Conservation (phyloP, 1,140 invertebrate species). For the Brachionus calyciflorus region DNA sequence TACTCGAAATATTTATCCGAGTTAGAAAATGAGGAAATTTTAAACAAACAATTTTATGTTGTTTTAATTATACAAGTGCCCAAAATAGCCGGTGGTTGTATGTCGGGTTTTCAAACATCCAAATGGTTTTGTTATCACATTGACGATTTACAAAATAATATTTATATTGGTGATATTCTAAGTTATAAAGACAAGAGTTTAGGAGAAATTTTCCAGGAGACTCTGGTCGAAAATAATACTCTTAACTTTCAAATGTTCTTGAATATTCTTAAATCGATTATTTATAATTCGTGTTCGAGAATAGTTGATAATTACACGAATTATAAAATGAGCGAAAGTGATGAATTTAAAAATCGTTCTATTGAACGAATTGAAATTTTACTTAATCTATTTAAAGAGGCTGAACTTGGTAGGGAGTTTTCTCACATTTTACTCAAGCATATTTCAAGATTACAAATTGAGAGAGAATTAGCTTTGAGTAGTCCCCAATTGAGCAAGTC, state of each 20-base stretch:
- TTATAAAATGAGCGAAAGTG: background rate
- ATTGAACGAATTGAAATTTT: conserved; percentile 15
- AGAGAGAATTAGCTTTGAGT: background rate
- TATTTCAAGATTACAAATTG: background rate
- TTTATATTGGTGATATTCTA: conserved; percentile 13
- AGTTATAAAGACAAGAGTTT: conserved; percentile 17
- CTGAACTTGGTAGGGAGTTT: background rate
- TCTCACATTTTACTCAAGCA: background rate
- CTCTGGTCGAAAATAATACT: background rate
- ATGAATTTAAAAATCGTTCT: background rate
- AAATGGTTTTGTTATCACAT: conserved; percentile 42
- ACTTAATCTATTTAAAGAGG: background rate
- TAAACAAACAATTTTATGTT: conserved; percentile 51
- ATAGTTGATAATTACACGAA: background rate
- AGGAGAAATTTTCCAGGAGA: background rate
- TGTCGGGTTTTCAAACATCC: conserved; percentile 53
- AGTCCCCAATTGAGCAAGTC: conserved; percentile 6
- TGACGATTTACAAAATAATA: conserved; percentile 32
- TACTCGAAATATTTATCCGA: background rate
- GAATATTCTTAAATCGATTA: background rate
- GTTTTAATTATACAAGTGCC: conserved; percentile 53
- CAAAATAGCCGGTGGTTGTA: conserved; percentile 52
- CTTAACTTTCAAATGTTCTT: background rate
- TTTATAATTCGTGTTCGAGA: conserved; percentile 2
- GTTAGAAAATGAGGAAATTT: background rate